Evolutionary conservation across 2,797 vertebrate species (phyloP).

Genomic region (Clarias fuscus): DNA sequence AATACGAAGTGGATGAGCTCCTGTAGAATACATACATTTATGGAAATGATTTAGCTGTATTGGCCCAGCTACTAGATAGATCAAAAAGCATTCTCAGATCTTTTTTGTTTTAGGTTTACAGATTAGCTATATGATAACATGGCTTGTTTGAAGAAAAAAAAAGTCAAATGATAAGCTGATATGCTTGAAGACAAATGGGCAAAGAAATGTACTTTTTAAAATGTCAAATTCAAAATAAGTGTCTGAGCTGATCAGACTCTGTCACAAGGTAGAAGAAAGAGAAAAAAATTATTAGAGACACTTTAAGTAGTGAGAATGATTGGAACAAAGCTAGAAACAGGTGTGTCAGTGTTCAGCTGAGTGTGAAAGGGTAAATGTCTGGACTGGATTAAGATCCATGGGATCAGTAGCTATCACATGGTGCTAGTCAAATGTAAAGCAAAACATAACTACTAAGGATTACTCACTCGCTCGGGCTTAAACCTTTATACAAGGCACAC

Average conservation of each 20-base stretch:
- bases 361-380: background rate
- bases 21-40: background rate
- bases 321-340: background rate
- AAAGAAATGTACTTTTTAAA: background rate
- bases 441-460: background rate
- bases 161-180: background rate
- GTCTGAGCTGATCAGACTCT: background rate
- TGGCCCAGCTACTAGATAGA: background rate
- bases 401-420: background rate
- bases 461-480: no score
- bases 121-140: background rate
- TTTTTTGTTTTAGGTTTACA: background rate
- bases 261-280: no score
- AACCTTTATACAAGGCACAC: no score
- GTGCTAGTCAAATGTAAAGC: background rate
- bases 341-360: background rate
- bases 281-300: background rate
- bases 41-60: background rate
- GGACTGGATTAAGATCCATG: background rate
- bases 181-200: background rate
- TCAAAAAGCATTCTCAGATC: background rate
- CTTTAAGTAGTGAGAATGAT: background rate
- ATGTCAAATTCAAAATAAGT: background rate
- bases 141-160: background rate
- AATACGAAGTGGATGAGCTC: background rate